Evolutionary conservation across 2,888 invertebrate genomes (phyloP), one percentile per base, ranked within the genome.

Genomic region (Theodoxus fluviatilis): DNA sequence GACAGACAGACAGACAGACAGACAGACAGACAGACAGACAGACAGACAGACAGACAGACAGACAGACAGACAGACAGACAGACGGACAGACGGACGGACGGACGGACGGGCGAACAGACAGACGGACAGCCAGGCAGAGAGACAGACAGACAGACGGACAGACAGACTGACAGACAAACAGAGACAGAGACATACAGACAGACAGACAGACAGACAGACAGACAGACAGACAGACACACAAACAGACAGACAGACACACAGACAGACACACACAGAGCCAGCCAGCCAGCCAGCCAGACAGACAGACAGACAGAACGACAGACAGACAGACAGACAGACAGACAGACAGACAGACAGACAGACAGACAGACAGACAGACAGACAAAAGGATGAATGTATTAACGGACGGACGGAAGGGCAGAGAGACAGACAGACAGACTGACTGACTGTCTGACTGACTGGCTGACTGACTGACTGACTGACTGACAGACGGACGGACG

Each of bases 211-310:
- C 52, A 52, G 64, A 64, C 12, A 64, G 64, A 64, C 37, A 65
- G 65, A 65, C 22, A 65, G 65, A 65, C n/a, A 38, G 40, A 40
- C 22, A 65, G 65, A 65, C 18, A 38, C 22, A 64, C 18, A 64
- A 22, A 64, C 37, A 64, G 37, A 64, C 37, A 35, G 64, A 38
- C 37, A 22, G 40, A 38, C 3, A 15, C 22, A 15, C 7, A 12
- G 35, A 38, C 22, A 38, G 25, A n/a, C 6, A 64, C 18, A 47
- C 18, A 47, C 18, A 47, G 47, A 47, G 47, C 18, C 18, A 47
- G 47, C 18, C 18, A 47, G 47, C 18, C 18, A 47, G 47, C 18
- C 18, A 47, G 47, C 18, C 18, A 47, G 47, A 47, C 18, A 47
- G 47, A 47, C 43, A 43, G 9, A 43, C 43, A 43, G 9, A 43